These are phyloP conservation scores for Scaptomyza montana DNA, from an alignment of 1,140 invertebrate genomes.

Conservation along the genomic window DNA sequence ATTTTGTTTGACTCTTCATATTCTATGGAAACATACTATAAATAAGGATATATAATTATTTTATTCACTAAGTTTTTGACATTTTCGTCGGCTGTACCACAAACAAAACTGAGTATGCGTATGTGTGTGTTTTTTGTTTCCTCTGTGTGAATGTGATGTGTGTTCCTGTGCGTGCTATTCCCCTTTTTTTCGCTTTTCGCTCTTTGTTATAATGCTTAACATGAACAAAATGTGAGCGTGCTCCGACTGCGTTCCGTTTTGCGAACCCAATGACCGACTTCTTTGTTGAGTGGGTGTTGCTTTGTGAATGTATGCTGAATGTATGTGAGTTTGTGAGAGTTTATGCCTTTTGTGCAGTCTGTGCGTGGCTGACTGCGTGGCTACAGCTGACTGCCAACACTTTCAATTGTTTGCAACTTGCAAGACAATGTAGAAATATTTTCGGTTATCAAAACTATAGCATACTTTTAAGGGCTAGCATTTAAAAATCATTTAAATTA, in stretches of 20 bases:
- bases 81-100: conserved; percentile 31
- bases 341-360: conserved; percentile 33
- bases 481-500: not conserved
- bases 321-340: conserved; percentile 11
- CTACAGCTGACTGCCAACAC: conserved; percentile 41
- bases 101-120: conserved; percentile 11
- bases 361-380: conserved; percentile 27
- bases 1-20: too few species aligned
- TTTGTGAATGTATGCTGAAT: conserved; percentile 24
- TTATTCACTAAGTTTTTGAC: not conserved
- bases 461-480: conserved; percentile 15
- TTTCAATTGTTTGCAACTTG: conserved; percentile 54
- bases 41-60: too few species aligned
- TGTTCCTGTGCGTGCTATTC: conserved; percentile 43
- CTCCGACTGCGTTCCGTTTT: conserved; percentile 63
- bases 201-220: conserved; percentile 59
- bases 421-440: not conserved
- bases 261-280: conserved; percentile 75
- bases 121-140: conserved; percentile 8
- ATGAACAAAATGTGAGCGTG: conserved; percentile 53
- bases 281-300: conserved; percentile 56
- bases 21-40: too few species aligned
- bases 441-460: conserved; percentile 7
- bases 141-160: not conserved
- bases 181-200: conserved; percentile 33